Evolutionary conservation across 2,888 invertebrate genomes (phyloP).

Genomic region (Leucophenga montana): DNA sequence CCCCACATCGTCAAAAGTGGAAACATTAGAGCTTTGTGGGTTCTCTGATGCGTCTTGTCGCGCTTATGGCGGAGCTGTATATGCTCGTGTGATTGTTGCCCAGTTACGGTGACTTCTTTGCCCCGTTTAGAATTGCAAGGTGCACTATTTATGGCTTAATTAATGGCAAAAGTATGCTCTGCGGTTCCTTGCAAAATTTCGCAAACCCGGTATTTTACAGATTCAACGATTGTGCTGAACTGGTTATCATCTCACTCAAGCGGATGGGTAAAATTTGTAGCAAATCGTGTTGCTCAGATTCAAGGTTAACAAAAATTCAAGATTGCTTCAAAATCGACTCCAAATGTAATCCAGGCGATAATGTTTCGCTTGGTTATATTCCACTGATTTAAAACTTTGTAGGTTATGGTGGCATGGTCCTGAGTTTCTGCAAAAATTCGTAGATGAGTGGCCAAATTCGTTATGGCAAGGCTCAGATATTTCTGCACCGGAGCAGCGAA

Average conservation of each 20-base stretch:
- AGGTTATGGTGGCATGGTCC: too few species aligned
- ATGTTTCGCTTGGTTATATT: conserved; percentile 20
- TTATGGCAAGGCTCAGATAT: neutral
- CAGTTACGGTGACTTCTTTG: too few species aligned
- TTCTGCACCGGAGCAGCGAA: conserved; percentile 1
- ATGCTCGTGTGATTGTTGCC: too few species aligned
- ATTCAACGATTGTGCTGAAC: neutral
- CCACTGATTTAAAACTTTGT: too few species aligned
- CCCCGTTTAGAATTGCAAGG: too few species aligned
- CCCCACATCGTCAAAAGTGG: too few species aligned
- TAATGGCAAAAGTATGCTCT: too few species aligned
- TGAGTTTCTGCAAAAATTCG: conserved; percentile 11
- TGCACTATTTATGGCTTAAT: too few species aligned
- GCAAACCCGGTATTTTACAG: neutral
- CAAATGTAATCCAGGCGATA: conserved; percentile 35
- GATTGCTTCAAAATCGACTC: conserved; percentile 31
- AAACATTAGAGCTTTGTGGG: too few species aligned
- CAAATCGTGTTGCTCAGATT: too few species aligned
- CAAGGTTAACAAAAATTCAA: conserved; percentile 16
- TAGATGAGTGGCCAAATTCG: conserved; percentile 14
- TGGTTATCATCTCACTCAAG: conserved; percentile 34
- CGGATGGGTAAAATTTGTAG: conserved; percentile 34
- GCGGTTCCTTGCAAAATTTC: neutral
- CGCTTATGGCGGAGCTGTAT: too few species aligned
- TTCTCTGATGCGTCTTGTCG: too few species aligned